A percentile compares a stretch with the other conserved stretches of the same genome.
Conservation (phyloP, 2,113 vertebrate species). For the Dasypus novemcinctus region DNA sequence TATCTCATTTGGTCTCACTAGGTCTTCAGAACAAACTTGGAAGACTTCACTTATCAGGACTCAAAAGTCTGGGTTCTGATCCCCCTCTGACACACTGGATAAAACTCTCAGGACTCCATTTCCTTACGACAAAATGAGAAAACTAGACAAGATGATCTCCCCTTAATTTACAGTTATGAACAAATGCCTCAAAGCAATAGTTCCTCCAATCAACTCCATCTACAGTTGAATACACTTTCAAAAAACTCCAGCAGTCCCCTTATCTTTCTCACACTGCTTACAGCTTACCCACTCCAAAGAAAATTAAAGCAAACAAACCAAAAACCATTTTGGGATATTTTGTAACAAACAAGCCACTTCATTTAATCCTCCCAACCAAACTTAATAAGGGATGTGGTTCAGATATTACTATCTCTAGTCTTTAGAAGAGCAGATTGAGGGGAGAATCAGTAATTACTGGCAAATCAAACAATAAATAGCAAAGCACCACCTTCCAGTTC, state of each 20-base stretch:
- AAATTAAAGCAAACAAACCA: background rate
- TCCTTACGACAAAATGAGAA: background rate
- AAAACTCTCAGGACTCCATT: background rate
- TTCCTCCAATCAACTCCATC: background rate
- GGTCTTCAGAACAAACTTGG: background rate
- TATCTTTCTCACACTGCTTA: background rate
- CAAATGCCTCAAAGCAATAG: background rate
- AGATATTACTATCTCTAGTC: background rate
- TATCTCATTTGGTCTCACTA: background rate
- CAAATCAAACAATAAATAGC: background rate
- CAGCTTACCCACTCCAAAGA: background rate
- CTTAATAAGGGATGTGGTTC: background rate
- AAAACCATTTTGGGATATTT: background rate
- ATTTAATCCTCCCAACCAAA: conserved; percentile 11
- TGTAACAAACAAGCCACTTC: background rate
- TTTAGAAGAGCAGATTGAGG: background rate
- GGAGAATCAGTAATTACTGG: background rate
- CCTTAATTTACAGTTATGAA: background rate
- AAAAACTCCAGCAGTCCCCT: background rate
- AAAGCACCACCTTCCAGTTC: background rate
- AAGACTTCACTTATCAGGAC: background rate
- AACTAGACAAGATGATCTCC: background rate
- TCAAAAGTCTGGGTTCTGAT: background rate
- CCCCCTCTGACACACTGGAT: background rate
- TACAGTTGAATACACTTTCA: background rate